A percentile compares a stretch with the other conserved stretches of the same genome.
These are phyloP conservation scores for Fulica atra DNA, from an alignment of 2,113 vertebrate species.

Conservation along the genomic window DNA sequence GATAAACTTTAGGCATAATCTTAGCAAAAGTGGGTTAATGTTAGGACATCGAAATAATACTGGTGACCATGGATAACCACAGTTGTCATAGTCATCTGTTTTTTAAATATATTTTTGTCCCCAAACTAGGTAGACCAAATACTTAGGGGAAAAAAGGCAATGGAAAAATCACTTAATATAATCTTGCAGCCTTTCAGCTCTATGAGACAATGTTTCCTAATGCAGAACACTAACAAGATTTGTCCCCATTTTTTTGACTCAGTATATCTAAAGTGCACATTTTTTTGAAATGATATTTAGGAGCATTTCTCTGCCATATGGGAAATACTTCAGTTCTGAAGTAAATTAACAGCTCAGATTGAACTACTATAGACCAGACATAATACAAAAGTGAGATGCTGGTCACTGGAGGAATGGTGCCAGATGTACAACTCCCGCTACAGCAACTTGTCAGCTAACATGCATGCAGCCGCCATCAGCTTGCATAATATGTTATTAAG, in stretches of 20 bases:
- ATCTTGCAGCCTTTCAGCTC: neutral
- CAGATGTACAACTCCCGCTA: neutral
- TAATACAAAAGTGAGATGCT: neutral
- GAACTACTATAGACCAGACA: neutral
- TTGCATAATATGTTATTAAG: constrained; percentile 3
- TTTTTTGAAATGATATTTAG: neutral
- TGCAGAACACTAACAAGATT: neutral
- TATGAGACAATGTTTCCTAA: neutral
- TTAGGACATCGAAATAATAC: neutral
- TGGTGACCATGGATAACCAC: neutral
- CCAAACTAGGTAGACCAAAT: neutral
- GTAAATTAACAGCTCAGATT: constrained; percentile 38
- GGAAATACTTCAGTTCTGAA: constrained; percentile 19
- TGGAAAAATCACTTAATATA: neutral
- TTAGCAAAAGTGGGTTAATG: neutral
- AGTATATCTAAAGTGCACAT: neutral
- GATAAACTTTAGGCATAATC: neutral
- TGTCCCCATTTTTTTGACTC: neutral
- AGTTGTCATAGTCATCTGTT: neutral
- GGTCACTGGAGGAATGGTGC: neutral
- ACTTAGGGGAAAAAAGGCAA: neutral
- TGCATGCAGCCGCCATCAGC: neutral
- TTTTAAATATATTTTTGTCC: neutral
- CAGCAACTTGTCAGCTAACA: constrained; percentile 19
- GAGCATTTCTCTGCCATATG: neutral